Conservation (phyloP, 2,888 invertebrate genomes). For the Balanococcus diminutus region DNA sequence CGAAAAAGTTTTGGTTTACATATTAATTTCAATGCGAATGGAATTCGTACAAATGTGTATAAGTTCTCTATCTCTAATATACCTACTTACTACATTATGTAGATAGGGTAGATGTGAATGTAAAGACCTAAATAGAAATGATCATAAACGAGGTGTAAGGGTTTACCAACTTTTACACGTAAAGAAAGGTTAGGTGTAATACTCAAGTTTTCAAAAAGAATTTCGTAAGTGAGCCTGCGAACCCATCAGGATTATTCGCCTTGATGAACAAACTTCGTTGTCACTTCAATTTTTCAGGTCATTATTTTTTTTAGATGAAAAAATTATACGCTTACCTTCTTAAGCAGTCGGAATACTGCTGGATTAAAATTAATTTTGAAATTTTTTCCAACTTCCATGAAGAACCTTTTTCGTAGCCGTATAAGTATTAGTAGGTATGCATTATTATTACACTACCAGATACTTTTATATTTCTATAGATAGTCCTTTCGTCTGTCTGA, state of each 20-base stretch:
- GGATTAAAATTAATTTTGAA: background rate
- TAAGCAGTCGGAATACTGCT: too few species aligned
- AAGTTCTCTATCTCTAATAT: background rate
- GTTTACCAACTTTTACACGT: background rate
- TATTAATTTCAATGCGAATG: background rate
- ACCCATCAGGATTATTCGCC: background rate
- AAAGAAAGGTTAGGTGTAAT: background rate
- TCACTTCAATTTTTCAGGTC: background rate
- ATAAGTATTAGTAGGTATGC: too few species aligned
- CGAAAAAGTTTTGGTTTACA: background rate
- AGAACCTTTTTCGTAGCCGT: background rate
- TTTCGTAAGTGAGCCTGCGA: background rate
- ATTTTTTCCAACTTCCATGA: background rate
- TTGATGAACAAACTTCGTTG: background rate
- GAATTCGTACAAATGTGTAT: too few species aligned
- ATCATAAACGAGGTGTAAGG: background rate
- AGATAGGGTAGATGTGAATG: background rate
- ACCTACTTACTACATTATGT: background rate
- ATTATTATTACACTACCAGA: background rate
- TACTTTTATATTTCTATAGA: background rate
- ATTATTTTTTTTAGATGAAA: background rate
- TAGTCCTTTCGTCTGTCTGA: background rate
- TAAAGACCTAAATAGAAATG: background rate
- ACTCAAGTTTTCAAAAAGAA: background rate
- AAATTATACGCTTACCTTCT: background rate